Evolutionary conservation across 2,797 vertebrate genomes (phyloP), one percentile per base, ranked within the genome.

Genomic region (Fratercula arctica): DNA sequence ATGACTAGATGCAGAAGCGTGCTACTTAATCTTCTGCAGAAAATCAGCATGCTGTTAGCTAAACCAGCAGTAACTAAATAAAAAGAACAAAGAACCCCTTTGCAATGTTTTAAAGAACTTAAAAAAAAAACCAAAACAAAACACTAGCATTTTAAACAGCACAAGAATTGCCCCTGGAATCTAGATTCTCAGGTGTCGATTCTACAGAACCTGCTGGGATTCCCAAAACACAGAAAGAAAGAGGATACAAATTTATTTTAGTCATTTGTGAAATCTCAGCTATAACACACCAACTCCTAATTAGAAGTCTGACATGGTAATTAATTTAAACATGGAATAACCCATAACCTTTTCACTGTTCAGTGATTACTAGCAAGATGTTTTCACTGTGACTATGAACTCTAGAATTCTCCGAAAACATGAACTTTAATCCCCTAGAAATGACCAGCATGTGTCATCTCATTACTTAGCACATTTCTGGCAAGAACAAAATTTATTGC

Each of bases 261-360:
- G 51, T 10, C 70, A 90, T 53, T 59, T 1, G 7, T 81, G 66
- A 90, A 77, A 84, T 68, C 79, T 93, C 74, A 90, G 91, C 72
- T 92, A 51, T 73, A 64, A 85, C 4, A 67, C 5, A 82, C 41
- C 64, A 94, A 29, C n/a, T 87, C 68, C 53, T 94, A 92, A 94
- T 93, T 89, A 94, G 78, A 87, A 92, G 78, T n/a, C 81, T 94
- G 93, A 93, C 94, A 89, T 4, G 4, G 81, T 80, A 94, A 95
- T 95, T 95, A 95, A 95, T 93, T 94, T 94, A 87, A 95, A 87
- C 81, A 87, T 0, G 0, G 64, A 93, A 85, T 63, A 85, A 91
- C 86, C 94, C 84, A 68, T 78, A 94, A 92, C 96, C 90, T 93
- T 92, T 93, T 68, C 91, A 92, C 78, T 96, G 77, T 87, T 96